Conservation (phyloP, 2,888 invertebrate genomes). For the Ariolimax columbianus region DNA sequence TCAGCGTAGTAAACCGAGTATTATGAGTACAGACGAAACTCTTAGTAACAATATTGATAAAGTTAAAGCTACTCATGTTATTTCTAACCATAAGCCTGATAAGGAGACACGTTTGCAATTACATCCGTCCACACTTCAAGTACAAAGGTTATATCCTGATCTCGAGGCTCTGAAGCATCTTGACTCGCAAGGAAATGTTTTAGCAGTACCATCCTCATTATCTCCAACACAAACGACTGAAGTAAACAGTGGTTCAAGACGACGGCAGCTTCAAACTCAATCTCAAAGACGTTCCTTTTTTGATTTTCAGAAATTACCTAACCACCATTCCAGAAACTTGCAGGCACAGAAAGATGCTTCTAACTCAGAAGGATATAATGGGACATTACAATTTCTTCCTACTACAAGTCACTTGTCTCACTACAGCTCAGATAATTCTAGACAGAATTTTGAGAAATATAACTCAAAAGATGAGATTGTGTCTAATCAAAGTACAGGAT, state of each 20-base stretch:
- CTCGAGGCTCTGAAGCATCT: neutral
- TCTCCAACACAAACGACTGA: neutral
- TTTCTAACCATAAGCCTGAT: neutral
- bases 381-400: neutral
- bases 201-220: neutral
- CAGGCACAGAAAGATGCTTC: neutral
- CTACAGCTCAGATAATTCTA: neutral
- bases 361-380: neutral
- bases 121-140: neutral
- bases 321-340: neutral
- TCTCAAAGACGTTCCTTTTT: constrained; percentile 19
- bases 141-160: constrained; percentile 21
- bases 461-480: neutral
- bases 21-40: constrained; percentile 10
- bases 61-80: neutral
- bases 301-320: neutral
- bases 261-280: neutral
- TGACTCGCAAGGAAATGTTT: neutral
- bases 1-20: neutral
- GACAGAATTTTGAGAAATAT: neutral
- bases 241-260: neutral
- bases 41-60: neutral
- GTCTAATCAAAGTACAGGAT: neutral
- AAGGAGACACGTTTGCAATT: too few relatives aligned
- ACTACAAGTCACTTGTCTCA: neutral